phyloP scores from a whole-genome alignment of 2,888 invertebrate genomes.

The Halictus quadricinctus region DNA sequence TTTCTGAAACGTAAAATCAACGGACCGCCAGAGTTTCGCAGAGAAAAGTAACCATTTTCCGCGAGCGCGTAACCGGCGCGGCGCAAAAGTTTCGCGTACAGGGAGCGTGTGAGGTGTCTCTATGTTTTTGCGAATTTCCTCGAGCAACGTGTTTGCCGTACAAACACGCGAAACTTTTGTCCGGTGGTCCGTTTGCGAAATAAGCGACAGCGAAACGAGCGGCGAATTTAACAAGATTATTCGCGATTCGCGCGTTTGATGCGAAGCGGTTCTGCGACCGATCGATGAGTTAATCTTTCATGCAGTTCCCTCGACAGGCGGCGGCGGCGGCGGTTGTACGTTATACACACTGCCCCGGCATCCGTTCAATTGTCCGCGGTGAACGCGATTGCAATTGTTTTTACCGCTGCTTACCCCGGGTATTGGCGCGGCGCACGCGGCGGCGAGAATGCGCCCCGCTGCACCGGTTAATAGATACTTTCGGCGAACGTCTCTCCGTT shows the following conservation, averaged over 20 bases:
- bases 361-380: neutral
- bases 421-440: neutral
- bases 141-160: neutral
- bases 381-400: neutral
- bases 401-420: neutral
- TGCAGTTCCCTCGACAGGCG: neutral
- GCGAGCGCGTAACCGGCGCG: neutral
- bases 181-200: no score
- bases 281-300: neutral
- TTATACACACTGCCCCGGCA: neutral
- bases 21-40: neutral
- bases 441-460: neutral
- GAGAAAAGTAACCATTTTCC: neutral
- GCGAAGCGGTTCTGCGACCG: neutral
- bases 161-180: neutral
- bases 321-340: neutral
- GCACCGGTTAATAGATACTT: constrained; percentile 8
- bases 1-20: constrained; percentile 3
- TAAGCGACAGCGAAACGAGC: neutral
- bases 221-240: neutral
- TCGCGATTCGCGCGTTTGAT: neutral
- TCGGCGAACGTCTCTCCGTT: neutral
- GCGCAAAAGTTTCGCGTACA: neutral
- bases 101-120: neutral
- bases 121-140: neutral